Evolutionary conservation across 2,888 invertebrate species (phyloP).

Genomic region (Rugalucina vietnamica): DNA sequence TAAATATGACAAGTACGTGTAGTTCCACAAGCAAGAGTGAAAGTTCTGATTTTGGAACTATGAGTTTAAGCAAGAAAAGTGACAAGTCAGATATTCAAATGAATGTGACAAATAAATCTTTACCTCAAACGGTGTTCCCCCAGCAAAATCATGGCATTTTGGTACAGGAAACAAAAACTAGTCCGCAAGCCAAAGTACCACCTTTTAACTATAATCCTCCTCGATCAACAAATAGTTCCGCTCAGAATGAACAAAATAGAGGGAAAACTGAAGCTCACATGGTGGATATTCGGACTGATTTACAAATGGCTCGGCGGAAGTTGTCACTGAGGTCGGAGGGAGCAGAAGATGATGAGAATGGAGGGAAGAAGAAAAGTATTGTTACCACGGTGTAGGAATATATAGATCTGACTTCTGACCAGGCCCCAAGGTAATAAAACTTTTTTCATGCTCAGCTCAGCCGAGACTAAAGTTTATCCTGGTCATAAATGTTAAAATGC

Average conservation of each 20-base stretch:
- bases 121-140: constrained; percentile 2
- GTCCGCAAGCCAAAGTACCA: constrained; percentile 82
- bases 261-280: constrained; percentile 53
- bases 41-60: not conserved
- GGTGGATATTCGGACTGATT: constrained; percentile 80
- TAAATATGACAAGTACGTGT: not conserved
- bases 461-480: too few species aligned
- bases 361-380: constrained; percentile 56
- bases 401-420: too few species aligned
- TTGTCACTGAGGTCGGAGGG: constrained; percentile 55
- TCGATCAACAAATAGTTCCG: constrained; percentile 19
- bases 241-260: constrained; percentile 28
- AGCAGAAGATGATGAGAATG: constrained; percentile 40
- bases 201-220: constrained; percentile 85
- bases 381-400: constrained; percentile 66
- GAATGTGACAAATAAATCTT: not conserved
- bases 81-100: not conserved
- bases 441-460: too few species aligned
- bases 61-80: not conserved
- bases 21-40: not conserved
- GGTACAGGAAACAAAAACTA: constrained; percentile 36
- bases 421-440: too few species aligned
- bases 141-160: constrained; percentile 28
- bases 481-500: too few species aligned
- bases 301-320: constrained; percentile 79